Conservation (phyloP, 2,113 vertebrate genomes). For the Stercorarius parasiticus region DNA sequence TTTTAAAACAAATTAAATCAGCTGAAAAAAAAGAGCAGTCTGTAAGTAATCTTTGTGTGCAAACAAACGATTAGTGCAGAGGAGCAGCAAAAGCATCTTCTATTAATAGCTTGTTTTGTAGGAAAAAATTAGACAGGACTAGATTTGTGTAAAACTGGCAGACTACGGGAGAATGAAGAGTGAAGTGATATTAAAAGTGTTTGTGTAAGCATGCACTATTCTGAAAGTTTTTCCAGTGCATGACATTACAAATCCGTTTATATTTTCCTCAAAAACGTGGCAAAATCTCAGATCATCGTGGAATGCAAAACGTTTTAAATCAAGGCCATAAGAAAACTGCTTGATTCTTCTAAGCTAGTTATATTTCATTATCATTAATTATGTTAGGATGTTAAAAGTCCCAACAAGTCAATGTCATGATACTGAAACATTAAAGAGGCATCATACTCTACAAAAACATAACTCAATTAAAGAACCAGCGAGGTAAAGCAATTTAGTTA, state of each 20-base stretch:
- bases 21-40: background rate
- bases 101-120: conserved; percentile 15
- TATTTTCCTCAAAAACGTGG: background rate
- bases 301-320: background rate
- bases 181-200: background rate
- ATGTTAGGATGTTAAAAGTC: background rate
- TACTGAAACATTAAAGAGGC: background rate
- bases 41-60: background rate
- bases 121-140: background rate
- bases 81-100: background rate
- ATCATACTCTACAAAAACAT: background rate
- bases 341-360: background rate
- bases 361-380: background rate
- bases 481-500: background rate
- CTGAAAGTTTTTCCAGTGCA: background rate
- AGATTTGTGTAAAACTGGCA: background rate
- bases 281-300: background rate
- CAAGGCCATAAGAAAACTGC: background rate
- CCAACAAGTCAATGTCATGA: background rate
- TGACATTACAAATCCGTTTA: background rate
- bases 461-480: background rate
- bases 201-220: background rate
- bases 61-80: conserved; percentile 21
- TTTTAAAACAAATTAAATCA: background rate
- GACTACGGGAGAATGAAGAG: background rate